Percentiles rank a stretch among this genome's conserved stretches.
Evolutionary conservation across 2,888 invertebrate species (phyloP).

Genomic region (Artemia sinica): DNA sequence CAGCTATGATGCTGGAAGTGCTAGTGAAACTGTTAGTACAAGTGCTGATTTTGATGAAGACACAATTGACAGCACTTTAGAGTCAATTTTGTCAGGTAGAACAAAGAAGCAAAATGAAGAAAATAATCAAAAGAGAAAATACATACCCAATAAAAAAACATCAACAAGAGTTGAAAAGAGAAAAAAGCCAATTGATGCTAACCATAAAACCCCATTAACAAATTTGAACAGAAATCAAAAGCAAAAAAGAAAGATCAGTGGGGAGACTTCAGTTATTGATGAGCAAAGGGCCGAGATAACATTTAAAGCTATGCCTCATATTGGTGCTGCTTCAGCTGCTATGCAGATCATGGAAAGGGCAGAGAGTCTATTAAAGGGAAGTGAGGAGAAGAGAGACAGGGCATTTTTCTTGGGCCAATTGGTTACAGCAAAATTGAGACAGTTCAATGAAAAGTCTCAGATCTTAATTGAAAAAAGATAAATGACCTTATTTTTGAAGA

Average conservation of each 20-base stretch:
- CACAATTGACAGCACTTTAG: too few relatives aligned
- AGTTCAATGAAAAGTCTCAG: neutral
- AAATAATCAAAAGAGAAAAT: too few relatives aligned
- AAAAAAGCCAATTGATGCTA: neutral
- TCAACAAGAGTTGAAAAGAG: neutral
- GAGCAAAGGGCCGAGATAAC: too few relatives aligned
- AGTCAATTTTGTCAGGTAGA: too few relatives aligned
- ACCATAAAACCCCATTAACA: neutral
- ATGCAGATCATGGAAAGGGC: neutral
- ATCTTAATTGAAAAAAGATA: conserved; percentile 2
- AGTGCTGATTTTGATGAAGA: too few relatives aligned
- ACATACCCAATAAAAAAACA: neutral
- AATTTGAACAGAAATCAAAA: too few relatives aligned
- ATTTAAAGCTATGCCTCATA: neutral
- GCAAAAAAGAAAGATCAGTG: too few relatives aligned
- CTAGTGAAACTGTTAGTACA: too few relatives aligned
- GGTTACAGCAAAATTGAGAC: too few relatives aligned
- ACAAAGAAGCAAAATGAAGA: too few relatives aligned
- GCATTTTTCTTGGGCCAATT: neutral
- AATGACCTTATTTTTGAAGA: conserved; percentile 7
- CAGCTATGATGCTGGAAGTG: too few relatives aligned
- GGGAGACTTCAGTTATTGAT: too few relatives aligned
- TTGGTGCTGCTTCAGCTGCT: neutral
- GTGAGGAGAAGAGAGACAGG: conserved; percentile 9
- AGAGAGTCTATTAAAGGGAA: neutral